phyloP scores from a whole-genome alignment of 1,140 invertebrate species.

The Bradynema listronoti region DNA sequence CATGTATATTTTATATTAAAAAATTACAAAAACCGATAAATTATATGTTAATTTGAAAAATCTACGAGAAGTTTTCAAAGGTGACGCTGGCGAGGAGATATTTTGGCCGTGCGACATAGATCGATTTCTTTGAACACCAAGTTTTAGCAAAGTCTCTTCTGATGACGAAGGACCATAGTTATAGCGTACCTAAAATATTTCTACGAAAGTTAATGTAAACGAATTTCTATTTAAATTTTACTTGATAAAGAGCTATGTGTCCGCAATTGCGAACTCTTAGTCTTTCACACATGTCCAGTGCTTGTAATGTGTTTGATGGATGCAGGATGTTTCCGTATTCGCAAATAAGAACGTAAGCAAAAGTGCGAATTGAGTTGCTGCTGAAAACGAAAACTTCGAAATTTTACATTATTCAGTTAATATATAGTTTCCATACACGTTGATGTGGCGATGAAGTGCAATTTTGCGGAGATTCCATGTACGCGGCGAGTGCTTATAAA shows the following conservation, averaged over 20 bases:
- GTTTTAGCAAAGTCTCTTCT: too few species aligned
- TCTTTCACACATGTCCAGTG: slow-evolving; percentile 53
- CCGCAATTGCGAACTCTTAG: slow-evolving; percentile 51
- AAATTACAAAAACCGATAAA: too few species aligned
- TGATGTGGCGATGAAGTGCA: slow-evolving; percentile 32
- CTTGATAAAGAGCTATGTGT: slow-evolving; percentile 51
- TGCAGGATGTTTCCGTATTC: slow-evolving; percentile 54
- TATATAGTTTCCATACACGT: not conserved
- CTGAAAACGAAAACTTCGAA: slow-evolving; percentile 13
- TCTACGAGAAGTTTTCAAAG: too few species aligned
- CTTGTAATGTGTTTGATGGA: slow-evolving; percentile 47
- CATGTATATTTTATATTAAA: too few species aligned
- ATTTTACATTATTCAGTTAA: not conserved
- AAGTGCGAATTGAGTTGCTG: slow-evolving; percentile 28
- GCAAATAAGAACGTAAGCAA: slow-evolving; percentile 50
- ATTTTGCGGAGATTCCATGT: slow-evolving; percentile 49
- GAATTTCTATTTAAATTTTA: too few species aligned
- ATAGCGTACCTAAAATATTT: too few species aligned
- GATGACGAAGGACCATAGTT: too few species aligned
- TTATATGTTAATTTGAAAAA: too few species aligned
- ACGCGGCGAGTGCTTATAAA: slow-evolving; percentile 53
- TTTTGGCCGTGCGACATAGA: slow-evolving; percentile 18
- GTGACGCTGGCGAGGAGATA: too few species aligned
- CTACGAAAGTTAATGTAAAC: too few species aligned
- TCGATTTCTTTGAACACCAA: slow-evolving; percentile 20